Evolutionary conservation across 2,797 vertebrate genomes (phyloP), one percentile per base, ranked within the genome.

Genomic region (Pseudomugil gertrudae): DNA sequence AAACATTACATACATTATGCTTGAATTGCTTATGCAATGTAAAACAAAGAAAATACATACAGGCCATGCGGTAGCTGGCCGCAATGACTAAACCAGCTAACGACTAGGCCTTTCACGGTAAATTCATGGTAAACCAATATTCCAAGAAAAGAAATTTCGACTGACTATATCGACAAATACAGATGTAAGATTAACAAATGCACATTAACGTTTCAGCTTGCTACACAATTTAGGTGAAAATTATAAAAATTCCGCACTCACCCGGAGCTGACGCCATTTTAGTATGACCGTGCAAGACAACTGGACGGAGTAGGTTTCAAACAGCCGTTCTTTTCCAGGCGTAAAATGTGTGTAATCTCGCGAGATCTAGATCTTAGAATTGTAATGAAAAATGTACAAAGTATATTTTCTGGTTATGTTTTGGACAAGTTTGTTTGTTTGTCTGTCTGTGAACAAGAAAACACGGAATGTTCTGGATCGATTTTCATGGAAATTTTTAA

Each of bases 181-280:
- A 19, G 1, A 11, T 35, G 32, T 4, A 5, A 2, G 51, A 47
- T 8, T 4, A 27, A 2, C 0, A 0, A 0, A 14, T 0, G 0
- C 0, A 14, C 15, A 0, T 1, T 21, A 5, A 0, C 14, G 0
- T 6, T n/a, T 13, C 19, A 9, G 9, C 6, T 21, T 17, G 26
- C 4, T 21, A 23, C 21, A n/a, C 2, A 9, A 63, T 19, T 6
- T 24, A 24, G 24, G 2, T 9, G 2, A 47, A 47, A 61, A 35
- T 5, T 2, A 5, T 0, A 19, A n/a, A 19, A 19, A 21, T 38
- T 26, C 3, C 55, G 15, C 17, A 69, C 61, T 76, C 36, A 76
- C 73, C 73, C 17, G 73, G 63, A 65, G 73, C 62, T 60, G 73
- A 70, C 73, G 73, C 73, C 73, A 76, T 76, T 76, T 76, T 76